Evolutionary conservation across 2,113 vertebrate genomes (phyloP), one percentile per base, ranked within the genome.

Genomic region (Alouatta palliata): DNA sequence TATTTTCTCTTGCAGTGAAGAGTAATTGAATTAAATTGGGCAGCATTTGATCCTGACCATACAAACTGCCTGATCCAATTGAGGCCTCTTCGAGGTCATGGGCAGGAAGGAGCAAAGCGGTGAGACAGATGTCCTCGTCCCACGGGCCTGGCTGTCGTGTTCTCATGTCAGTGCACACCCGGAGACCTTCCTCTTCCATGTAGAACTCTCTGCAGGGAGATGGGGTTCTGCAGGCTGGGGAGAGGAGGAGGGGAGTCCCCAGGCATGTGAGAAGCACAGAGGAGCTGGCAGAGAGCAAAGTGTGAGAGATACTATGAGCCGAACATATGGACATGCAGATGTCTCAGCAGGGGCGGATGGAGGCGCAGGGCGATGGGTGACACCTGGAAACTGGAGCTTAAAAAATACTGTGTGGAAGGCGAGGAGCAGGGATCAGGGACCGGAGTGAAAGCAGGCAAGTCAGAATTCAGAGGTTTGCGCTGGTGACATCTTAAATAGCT

Each of bases 11-110:
- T 82, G 94, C 6, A 4, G 84, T 56, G 27, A 87, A 85, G 68
- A 83, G 87, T 97, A 98, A 98, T 95, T 96, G 97, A 93, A 97
- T 97, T 95, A 95, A 98, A 95, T 93, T 87, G 87, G 70, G 86
- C 58, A 40, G 90, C 84, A 95, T 93, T 95, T 92, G 93, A 90
- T 94, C 90, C 96, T 87, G 90, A 84, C 83, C 87, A 54, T 75
- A 71, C 82, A 90, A 95, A 95, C 70, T 56, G 95, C 91, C 83
- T 82, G 86, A 93, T 91, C 91, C 88, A 77, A 8, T 17, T 52
- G 95, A 84, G 82, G 82, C 54, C 45, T 91, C 66, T 37, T 37
- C 21, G 52, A 97, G 70, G 73, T 61, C 40, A 20, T 0, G 2
- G 70, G 49, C 89, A 54, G 75, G 58, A 71, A 73, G 40, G 49